Evolutionary conservation across 30 jellyfish, hydroid and myxozoan genomes (phyloP), one percentile per base, ranked within the genome.

Genomic region (Hydractinia echinata): DNA sequence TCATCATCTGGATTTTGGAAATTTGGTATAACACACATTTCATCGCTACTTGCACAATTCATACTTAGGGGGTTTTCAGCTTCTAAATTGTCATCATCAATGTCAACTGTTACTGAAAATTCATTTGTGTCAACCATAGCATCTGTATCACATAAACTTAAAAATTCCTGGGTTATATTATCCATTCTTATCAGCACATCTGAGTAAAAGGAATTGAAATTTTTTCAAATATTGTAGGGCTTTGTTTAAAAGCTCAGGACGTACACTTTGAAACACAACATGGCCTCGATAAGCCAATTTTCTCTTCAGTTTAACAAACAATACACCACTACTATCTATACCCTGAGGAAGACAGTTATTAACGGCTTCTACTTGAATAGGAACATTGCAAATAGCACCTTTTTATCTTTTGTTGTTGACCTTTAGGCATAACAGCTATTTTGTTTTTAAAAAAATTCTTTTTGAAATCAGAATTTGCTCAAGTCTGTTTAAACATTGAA

Each of bases 351-450:
- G 55, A 54, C 49, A 50, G 7, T 55, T 77, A 44, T 18, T 14
- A 6, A 54, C 54, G 14, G 8, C 81, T 6, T 55, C 55, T 9
- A 18, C 81, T 6, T 10, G 79, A 5, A 54, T 21, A 10, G 79
- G 85, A 10, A 77, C 76, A 61, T 77, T 77, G 39, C 74, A 64
- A 5, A 74, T 74, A 7, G 83, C 83, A 8, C 83, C 83, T n/a
- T 7, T 52, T 9, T 6, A 77, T 54, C 60, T 77, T 77, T 14
- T 8, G 81, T 55, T 19, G 58, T 61, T 77, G 85, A 9, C 85
- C 81, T 54, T 54, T 77, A 5, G 85, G 85, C 85, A 77, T 77
- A 44, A 77, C 60, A 8, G 18, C 14, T 7, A 76, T 76, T 39
- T 30, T n/a, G n/a, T 30, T 30, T 30, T 30, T 0, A 30, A 30